Conservation (phyloP, 2,113 vertebrate species). For the Peromyscus californicus region DNA sequence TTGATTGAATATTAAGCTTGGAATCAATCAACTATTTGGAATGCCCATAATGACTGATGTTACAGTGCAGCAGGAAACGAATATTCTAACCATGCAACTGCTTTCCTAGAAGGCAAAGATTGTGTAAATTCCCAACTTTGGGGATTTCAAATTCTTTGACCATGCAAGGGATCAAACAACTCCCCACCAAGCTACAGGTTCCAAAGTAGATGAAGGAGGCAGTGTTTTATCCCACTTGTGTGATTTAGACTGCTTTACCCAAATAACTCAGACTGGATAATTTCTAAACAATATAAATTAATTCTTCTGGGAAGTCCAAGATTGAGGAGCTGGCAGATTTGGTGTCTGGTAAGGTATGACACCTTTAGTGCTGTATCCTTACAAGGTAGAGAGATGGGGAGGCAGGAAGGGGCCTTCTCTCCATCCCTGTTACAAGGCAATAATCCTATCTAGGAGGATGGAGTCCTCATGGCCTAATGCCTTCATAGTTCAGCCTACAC, state of each 20-base stretch:
- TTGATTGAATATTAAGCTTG: neutral
- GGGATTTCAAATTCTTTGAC: slow-evolving; percentile 30
- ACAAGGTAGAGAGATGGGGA: neutral
- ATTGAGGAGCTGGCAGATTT: neutral
- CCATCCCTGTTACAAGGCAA: neutral
- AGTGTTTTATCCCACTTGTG: neutral
- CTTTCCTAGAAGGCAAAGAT: neutral
- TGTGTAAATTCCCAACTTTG: neutral
- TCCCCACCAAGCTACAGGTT: neutral
- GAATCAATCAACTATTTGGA: slow-evolving; percentile 49
- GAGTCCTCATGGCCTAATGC: neutral
- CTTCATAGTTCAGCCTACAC: neutral
- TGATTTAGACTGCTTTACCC: neutral
- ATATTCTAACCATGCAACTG: neutral
- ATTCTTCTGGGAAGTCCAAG: neutral
- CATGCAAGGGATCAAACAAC: neutral
- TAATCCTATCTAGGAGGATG: neutral
- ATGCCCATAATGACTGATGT: neutral
- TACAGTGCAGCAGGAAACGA: neutral
- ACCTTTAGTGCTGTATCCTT: neutral
- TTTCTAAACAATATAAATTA: neutral
- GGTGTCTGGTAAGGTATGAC: neutral
- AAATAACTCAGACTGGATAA: neutral
- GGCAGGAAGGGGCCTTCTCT: neutral
- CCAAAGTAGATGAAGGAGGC: neutral